These are phyloP conservation scores for Lampropteryx suffumata DNA, from an alignment of 2,888 invertebrate genomes.

Conservation along the genomic window DNA sequence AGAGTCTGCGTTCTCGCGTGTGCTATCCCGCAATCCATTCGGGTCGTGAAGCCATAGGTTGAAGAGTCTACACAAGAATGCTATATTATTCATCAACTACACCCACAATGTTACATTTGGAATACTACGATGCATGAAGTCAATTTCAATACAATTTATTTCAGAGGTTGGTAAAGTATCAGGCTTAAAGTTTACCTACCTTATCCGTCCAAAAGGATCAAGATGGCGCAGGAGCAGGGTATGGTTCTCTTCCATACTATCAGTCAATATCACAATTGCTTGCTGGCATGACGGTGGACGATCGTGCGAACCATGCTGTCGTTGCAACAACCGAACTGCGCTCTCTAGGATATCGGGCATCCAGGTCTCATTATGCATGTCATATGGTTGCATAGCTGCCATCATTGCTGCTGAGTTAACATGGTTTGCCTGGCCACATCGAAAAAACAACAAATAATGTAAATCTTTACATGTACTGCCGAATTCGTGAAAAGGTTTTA, in stretches of 20 bases:
- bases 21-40: slow-evolving; percentile 64
- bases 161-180: no score
- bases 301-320: slow-evolving; percentile 41
- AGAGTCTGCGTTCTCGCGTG: slow-evolving; percentile 51
- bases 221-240: slow-evolving; percentile 52
- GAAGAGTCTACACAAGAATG: slow-evolving; percentile 50
- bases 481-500: no score
- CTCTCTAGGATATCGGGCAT: slow-evolving; percentile 56
- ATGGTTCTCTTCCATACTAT: slow-evolving; percentile 62
- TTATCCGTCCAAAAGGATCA: slow-evolving; percentile 64
- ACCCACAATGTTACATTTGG: no score
- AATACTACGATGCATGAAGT: no score
- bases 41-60: slow-evolving; percentile 72
- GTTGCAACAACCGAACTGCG: slow-evolving; percentile 55
- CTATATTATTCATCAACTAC: background rate
- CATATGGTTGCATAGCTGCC: slow-evolving; percentile 53
- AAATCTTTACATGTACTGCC: no score
- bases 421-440: slow-evolving; percentile 63
- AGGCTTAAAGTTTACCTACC: slow-evolving; percentile 42
- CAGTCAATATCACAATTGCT: slow-evolving; percentile 70
- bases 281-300: slow-evolving; percentile 68
- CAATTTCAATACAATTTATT: background rate
- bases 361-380: slow-evolving; percentile 54
- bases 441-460: no score
- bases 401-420: slow-evolving; percentile 75